Evolutionary conservation across 92 coral and sea anemone species (phyloP), one percentile per base, ranked within the genome.

Genomic region (Micromussa lordhowensis): DNA sequence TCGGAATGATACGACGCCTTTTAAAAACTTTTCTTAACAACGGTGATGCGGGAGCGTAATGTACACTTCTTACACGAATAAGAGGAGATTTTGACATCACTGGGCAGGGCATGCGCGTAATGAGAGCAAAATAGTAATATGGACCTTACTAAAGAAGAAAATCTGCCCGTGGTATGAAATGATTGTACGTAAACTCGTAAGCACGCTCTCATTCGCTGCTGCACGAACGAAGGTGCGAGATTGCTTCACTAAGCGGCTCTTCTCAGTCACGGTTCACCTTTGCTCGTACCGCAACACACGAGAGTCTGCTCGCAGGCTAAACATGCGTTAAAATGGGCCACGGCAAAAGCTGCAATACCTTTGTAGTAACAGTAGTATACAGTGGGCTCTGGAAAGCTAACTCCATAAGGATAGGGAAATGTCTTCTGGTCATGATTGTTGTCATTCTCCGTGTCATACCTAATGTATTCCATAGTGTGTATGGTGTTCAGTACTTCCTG

Each of bases 281-380:
- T 44, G 51, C 51, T 44, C 13, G 51, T 8, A 13, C 51, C 51
- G 51, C 51, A 44, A 44, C 51, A 13, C 13, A 44, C 13, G 51
- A 44, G 51, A 44, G 51, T 8, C 51, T 7, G 12, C 51, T 44
- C 51, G 51, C 12, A 44, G 12, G 12, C 51, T 44, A 44, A 0
- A 13, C 51, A 44, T 44, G 51, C 51, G 51, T 44, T 44, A 44
- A 44, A 44, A 44, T 44, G 12, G 51, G 13, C 32, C n/a, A 83
- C 11, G 76, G 51, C 22, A 9, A 76, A 9, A 31, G 1, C 51
- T 36, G 19, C 10, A 82, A 14, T 83, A 93, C 95, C 94, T 84
- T 63, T 71, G 70, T 93, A 93, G 71, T 93, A 93, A 82, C 95
- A 93, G 80, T 82, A 93, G 36, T 31, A 30, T 31, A 92, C 79